Evolutionary conservation across 2,113 vertebrate genomes (phyloP), one percentile per base, ranked within the genome.

Genomic region (Vimba vimba): DNA sequence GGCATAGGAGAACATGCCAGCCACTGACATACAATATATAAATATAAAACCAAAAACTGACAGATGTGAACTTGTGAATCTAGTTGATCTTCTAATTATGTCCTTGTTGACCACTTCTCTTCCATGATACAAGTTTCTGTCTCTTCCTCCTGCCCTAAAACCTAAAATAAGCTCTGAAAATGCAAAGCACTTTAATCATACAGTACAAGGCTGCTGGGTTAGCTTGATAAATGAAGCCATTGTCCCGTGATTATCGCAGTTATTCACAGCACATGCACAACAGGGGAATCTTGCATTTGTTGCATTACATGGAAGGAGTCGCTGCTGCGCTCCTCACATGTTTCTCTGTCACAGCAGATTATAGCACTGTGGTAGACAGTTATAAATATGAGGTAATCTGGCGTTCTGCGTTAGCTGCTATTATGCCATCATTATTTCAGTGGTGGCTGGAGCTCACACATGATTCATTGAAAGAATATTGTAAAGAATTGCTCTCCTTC

Each of bases 201-300:
- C 86, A 86, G 69, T 86, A 86, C 76, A 89, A 85, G 91, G 88
- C 81, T 33, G 86, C 89, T 68, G 62, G 87, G 89, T 85, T 90
- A 86, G 88, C 33, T 90, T 95, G 93, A 95, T 91, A 93, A 94
- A 95, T 95, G 91, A 92, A 93, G 89, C 90, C 91, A 95, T 94
- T 94, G 94, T 94, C 90, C 77, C 55, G 91, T 93, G 93, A 94
- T 94, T 93, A 94, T 94, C 91, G 88, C 92, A 90, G 92, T 93
- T 94, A 95, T 94, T 95, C 93, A 94, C 92, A 93, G 93, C 87
- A 84, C 87, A 92, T 87, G 85, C 86, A 85, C 91, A 91, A 89
- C 71, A 68, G 90, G 93, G 87, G 88, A 91, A 92, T 86, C 89
- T 85, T 89, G 91, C 92, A 93, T 94, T 91, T 93, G 91, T 93